phyloP scores from a whole-genome alignment of 1,140 invertebrate genomes.

The Drosophila simulans region DNA sequence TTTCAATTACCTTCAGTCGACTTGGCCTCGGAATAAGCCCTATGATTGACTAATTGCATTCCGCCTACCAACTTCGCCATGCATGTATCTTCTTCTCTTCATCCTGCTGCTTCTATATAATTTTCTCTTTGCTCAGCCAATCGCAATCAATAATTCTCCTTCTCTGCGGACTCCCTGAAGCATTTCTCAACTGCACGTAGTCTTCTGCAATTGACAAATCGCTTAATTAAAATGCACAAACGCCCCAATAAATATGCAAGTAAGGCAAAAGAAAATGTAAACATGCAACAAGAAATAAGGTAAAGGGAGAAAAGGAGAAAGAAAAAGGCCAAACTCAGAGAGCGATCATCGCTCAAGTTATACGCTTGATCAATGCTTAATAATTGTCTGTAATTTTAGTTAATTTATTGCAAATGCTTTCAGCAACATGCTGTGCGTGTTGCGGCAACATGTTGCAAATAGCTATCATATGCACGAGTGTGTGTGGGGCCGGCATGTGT shows the following conservation, averaged over 20 bases:
- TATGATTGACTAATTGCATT: conserved; percentile 44
- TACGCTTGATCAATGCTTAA: conserved; percentile 70
- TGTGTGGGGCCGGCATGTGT: conserved; percentile 13
- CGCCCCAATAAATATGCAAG: conserved; percentile 82
- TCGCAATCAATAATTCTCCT: conserved; percentile 37
- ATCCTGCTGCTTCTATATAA: conserved; percentile 26
- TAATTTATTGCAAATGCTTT: conserved; percentile 82
- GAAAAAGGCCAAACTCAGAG: conserved; percentile 21
- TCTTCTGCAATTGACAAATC: conserved; percentile 70
- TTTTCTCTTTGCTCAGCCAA: conserved; percentile 29
- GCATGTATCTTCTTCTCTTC: conserved; percentile 14
- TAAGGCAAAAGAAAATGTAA: conserved; percentile 26
- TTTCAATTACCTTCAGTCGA: conserved; percentile 32
- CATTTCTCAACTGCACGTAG: conserved; percentile 22
- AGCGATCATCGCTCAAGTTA: conserved; percentile 50
- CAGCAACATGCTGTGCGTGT: conserved; percentile 78
- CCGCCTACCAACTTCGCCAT: conserved; percentile 19
- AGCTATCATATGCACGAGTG: conserved; percentile 18
- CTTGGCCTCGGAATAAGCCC: conserved; percentile 4
- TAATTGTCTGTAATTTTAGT: conserved; percentile 82
- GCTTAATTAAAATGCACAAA: conserved; percentile 81
- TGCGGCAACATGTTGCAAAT: conserved; percentile 68
- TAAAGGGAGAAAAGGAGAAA: conserved; percentile 7
- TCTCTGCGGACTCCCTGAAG: conserved; percentile 23
- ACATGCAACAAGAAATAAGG: conserved; percentile 19